Conservation (phyloP, 2,797 vertebrate genomes). For the Erethizon dorsatum region DNA sequence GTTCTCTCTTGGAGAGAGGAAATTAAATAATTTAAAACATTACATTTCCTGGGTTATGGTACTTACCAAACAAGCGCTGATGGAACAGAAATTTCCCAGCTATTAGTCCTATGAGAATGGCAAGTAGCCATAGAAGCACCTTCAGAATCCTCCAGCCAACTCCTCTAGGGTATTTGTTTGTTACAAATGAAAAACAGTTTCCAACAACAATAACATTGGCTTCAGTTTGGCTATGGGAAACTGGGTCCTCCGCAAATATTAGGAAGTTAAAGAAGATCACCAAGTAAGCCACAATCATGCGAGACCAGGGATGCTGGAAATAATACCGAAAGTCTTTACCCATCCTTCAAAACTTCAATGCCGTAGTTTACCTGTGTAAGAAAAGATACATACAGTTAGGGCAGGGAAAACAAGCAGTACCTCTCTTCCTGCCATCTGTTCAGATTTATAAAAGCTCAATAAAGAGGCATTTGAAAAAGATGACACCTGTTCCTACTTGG, state of each 20-base stretch:
- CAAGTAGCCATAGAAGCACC: conserved; percentile 96
- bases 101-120: conserved; percentile 95
- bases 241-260: conserved; percentile 97
- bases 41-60: neutral
- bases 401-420: neutral
- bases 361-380: conserved; percentile 88
- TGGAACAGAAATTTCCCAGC: conserved; percentile 99
- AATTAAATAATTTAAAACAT: neutral
- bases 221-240: conserved; percentile 98
- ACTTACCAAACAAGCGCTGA: conserved; percentile 98
- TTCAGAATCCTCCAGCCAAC: conserved; percentile 96
- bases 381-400: conserved; percentile 80
- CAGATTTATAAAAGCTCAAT: neutral
- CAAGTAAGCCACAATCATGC: conserved; percentile 97
- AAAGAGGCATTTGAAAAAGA: neutral
- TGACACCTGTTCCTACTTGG: neutral
- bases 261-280: conserved; percentile 99
- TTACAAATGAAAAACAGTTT: conserved; percentile 99
- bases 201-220: conserved; percentile 98
- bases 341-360: conserved; percentile 92
- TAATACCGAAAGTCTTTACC: conserved; percentile 97
- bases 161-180: conserved; percentile 97
- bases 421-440: neutral
- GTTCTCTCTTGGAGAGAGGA: neutral
- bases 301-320: conserved; percentile 99